phyloP scores from a whole-genome alignment of 1,140 invertebrate species.

The Heliothis virescens region DNA sequence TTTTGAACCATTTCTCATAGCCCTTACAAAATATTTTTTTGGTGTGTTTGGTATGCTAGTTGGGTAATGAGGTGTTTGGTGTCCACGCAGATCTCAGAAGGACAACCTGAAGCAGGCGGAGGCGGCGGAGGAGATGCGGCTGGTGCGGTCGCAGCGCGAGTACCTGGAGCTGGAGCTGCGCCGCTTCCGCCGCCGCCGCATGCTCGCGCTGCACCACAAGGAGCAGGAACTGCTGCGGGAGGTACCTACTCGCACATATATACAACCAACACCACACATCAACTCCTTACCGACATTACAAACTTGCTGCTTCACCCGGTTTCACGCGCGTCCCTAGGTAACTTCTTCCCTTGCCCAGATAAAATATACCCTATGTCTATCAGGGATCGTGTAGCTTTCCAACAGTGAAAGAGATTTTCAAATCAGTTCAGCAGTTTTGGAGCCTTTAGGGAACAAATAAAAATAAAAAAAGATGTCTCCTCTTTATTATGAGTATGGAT shows the following conservation, averaged over 20 bases:
- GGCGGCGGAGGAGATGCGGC: slow-evolving; percentile 94
- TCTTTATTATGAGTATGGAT: too few species aligned
- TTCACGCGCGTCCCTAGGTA: too few species aligned
- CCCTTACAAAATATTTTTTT: too few species aligned
- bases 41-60: too few species aligned
- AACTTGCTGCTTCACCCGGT: not conserved
- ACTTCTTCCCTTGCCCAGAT: too few species aligned
- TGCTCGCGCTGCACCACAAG: slow-evolving; percentile 94
- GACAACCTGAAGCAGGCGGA: slow-evolving; percentile 97
- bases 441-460: too few species aligned
- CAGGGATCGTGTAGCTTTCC: too few species aligned
- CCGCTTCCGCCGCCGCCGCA: slow-evolving; percentile 96
- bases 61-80: not conserved
- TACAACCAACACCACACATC: not conserved
- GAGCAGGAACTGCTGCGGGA: slow-evolving; percentile 97
- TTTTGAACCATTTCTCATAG: too few species aligned
- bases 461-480: too few species aligned
- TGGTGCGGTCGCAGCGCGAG: slow-evolving; percentile 95
- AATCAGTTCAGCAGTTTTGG: too few species aligned
- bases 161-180: slow-evolving; percentile 97
- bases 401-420: too few species aligned
- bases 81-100: slow-evolving; percentile 91
- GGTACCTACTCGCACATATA: slow-evolving; percentile 87
- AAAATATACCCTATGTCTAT: too few species aligned
- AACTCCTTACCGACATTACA: not conserved